A percentile compares a stretch with the other conserved stretches of the same genome.
Conservation (phyloP, 2,888 invertebrate species). For the Eristalis arbustorum region DNA sequence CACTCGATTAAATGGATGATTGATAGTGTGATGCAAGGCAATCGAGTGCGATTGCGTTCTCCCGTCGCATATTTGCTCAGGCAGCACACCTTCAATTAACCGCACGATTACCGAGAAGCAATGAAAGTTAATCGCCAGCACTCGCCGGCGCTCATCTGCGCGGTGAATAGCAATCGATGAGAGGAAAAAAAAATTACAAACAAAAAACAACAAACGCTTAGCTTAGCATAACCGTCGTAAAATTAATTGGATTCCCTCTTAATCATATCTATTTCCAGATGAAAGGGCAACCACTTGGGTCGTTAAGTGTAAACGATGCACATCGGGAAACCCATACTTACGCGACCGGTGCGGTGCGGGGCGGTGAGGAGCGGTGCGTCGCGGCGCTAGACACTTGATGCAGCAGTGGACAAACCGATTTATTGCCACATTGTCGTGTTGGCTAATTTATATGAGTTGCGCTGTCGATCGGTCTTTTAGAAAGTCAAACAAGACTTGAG, state of each 20-base stretch:
- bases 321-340: not conserved
- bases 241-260: not conserved
- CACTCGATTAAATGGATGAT: not conserved
- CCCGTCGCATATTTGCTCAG: not conserved
- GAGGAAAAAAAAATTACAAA: not conserved
- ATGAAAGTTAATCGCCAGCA: not conserved
- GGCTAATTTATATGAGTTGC: not conserved
- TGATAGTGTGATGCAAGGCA: not conserved
- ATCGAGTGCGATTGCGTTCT: not conserved
- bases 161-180: not conserved
- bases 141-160: not conserved
- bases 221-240: not conserved
- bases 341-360: not conserved
- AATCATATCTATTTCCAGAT: constrained; percentile 3
- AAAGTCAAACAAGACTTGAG: not conserved
- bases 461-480: not conserved
- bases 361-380: not conserved
- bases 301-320: not conserved
- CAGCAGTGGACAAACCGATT: not conserved
- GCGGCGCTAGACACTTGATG: not conserved
- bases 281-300: constrained; percentile 16
- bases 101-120: not conserved
- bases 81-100: not conserved
- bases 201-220: not conserved
- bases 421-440: not conserved